Conservation (phyloP, 2,113 vertebrate genomes). For the Myrmecophaga tridactyla region DNA sequence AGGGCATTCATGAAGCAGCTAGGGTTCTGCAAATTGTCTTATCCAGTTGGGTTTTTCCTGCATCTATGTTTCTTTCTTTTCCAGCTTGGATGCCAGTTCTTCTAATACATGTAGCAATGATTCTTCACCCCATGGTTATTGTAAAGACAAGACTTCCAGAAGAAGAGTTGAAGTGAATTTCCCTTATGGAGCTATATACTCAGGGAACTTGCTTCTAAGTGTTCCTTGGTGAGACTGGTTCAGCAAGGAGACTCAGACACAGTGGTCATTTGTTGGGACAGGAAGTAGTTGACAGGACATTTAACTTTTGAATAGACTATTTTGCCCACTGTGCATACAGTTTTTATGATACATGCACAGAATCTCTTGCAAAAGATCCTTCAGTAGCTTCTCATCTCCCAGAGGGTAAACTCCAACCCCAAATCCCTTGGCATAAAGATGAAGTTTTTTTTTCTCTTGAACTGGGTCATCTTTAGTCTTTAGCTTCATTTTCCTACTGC, state of each 20-base stretch:
- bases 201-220: not conserved
- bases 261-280: constrained; percentile 26
- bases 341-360: constrained; percentile 12
- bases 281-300: constrained; percentile 53
- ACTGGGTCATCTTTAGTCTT: not conserved
- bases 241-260: constrained; percentile 5
- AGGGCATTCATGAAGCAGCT: not conserved
- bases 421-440: not conserved
- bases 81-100: not conserved
- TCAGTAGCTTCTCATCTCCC: constrained; percentile 23
- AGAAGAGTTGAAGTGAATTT: constrained; percentile 17
- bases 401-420: not conserved
- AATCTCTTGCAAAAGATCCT: constrained; percentile 48
- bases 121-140: not conserved
- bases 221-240: constrained; percentile 48
- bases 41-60: not conserved
- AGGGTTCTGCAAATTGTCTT: constrained; percentile 33
- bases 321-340: constrained; percentile 48
- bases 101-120: not conserved
- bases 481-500: not conserved
- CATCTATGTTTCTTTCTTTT: constrained; percentile 23
- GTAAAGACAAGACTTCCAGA: not conserved
- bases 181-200: constrained; percentile 1
- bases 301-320: constrained; percentile 55
- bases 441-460: not conserved